Base-by-base conservation (phyloP, 2,888 invertebrate genomes). In the Pyrocoelia pectoralis region DNA sequence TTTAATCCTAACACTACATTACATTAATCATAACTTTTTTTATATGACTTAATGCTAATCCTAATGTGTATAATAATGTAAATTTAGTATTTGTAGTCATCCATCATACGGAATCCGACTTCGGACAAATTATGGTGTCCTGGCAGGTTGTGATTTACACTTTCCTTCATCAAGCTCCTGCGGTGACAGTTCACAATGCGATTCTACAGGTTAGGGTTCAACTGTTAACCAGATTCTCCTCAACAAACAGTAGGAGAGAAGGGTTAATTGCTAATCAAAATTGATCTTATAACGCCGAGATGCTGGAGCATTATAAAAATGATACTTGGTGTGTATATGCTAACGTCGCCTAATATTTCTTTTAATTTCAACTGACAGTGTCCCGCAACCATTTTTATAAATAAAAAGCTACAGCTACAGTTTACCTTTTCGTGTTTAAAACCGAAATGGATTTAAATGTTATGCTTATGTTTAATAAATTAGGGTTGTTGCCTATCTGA, bases 51-150 rank as follows among this genome's bases (percentile, higher is more conserved):
- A 61, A 56, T 61, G 56, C 52, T 69, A 67, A 69, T 67, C 65
- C 66, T 65, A 69, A 67, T 61, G 69, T 66, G 64, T 67, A 58
- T 67, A 67, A 68, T 69, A 62, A 67, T 59, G 66, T 66, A 65
- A 64, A 61, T 69, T 67, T 53, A 56, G 65, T 61, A 55, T 57
- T 53, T 46, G 29, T 43, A 53, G 58, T 46, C 66, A 67, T 67
- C 66, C 64, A 67, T 67, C 66, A 64, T 67, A 56, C 15, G 33
- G 56, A 57, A 59, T 60, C 46, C 58, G 66, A 64, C 66, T 63
- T 52, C 40, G 53, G 66, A 67, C 66, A 67, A 67, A 67, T 67
- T 67, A 61, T 61, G 43, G 66, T 64, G 66, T 60, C 66, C 54
- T 51, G 51, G 14, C 55, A 56, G 61, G 56, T 57, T 61, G 50